A percentile compares a stretch with the other conserved stretches of the same genome.
Conservation (phyloP, 2,888 invertebrate genomes). For the Caenorhabditis afra region DNA sequence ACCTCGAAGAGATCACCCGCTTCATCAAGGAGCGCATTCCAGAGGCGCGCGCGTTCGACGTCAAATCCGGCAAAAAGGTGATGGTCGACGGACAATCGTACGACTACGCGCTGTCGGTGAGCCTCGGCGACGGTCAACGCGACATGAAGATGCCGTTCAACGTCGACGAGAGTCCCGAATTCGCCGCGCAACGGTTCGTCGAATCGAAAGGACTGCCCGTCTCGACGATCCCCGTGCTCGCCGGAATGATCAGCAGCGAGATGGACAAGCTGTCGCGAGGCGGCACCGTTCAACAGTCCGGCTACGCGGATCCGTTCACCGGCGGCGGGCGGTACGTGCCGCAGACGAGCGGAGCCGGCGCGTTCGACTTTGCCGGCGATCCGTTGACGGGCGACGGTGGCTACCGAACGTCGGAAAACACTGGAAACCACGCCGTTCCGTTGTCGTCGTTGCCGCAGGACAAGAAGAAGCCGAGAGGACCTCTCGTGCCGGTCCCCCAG, state of each 20-base stretch:
- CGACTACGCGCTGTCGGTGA: slow-evolving; percentile 96
- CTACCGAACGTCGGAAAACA: slow-evolving; percentile 48
- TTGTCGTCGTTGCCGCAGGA: slow-evolving; percentile 68
- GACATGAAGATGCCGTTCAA: slow-evolving; percentile 91
- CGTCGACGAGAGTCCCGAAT: slow-evolving; percentile 92
- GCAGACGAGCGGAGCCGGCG: background rate
- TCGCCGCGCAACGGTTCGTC: slow-evolving; percentile 92
- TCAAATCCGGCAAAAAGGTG: slow-evolving; percentile 45
- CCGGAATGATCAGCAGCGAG: slow-evolving; percentile 52
- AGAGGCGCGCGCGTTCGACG: slow-evolving; percentile 61
- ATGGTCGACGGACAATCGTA: slow-evolving; percentile 83
- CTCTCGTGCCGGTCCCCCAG: slow-evolving; percentile 69
- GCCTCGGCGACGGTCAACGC: slow-evolving; percentile 90
- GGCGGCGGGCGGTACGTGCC: slow-evolving; percentile 80
- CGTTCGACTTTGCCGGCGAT: slow-evolving; percentile 4
- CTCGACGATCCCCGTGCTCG: slow-evolving; percentile 74
- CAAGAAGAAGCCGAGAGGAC: slow-evolving; percentile 74
- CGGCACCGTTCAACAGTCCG: background rate
- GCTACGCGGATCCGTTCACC: slow-evolving; percentile 57
- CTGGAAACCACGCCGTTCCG: slow-evolving; percentile 59
- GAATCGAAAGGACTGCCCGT: slow-evolving; percentile 90
- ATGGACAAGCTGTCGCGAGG: slow-evolving; percentile 40
- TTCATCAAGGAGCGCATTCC: slow-evolving; percentile 73
- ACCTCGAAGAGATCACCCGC: slow-evolving; percentile 73
- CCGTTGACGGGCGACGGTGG: slow-evolving; percentile 65